Evolutionary conservation across 2,888 invertebrate species (phyloP).

Genomic region (Troides helena): DNA sequence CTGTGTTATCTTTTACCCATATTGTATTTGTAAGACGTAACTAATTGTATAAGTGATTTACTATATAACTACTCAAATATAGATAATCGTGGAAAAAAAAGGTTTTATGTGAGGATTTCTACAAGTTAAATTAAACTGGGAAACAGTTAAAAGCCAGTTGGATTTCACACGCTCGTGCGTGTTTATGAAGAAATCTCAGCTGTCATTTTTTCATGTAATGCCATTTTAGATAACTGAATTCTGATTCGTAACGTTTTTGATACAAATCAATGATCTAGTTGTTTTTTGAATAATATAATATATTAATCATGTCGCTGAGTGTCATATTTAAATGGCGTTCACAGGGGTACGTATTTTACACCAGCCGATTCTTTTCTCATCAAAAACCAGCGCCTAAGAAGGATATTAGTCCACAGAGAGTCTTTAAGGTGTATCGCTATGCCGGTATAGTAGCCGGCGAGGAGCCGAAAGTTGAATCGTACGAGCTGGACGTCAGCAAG

Average conservation of each 20-base stretch:
- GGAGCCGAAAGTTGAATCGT: constrained; percentile 54
- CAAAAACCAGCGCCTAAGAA: constrained; percentile 28
- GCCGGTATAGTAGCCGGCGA: constrained; percentile 50
- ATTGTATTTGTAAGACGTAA: too few species aligned
- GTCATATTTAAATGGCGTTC: not conserved
- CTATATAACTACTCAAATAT: too few species aligned
- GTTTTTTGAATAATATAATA: not conserved
- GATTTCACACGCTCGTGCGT: not conserved
- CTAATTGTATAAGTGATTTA: too few species aligned
- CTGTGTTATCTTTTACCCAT: too few species aligned
- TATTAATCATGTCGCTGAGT: constrained; percentile 14
- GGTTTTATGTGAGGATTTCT: too few species aligned
- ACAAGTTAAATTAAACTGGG: too few species aligned
- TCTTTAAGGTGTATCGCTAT: constrained; percentile 61
- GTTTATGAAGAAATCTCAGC: constrained; percentile 10
- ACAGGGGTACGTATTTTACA: not conserved
- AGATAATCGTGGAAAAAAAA: too few species aligned
- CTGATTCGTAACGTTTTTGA: constrained; percentile 2
- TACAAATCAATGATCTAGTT: constrained; percentile 4
- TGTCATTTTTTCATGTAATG: constrained; percentile 9
- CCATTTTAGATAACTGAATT: constrained; percentile 5
- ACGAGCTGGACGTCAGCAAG: constrained; percentile 55
- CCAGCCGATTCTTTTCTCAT: constrained; percentile 4
- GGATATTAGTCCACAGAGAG: constrained; percentile 40
- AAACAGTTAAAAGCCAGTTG: not conserved